Conservation (phyloP, 2,113 vertebrate genomes). For the Dunckerocampus dactyliophorus region DNA sequence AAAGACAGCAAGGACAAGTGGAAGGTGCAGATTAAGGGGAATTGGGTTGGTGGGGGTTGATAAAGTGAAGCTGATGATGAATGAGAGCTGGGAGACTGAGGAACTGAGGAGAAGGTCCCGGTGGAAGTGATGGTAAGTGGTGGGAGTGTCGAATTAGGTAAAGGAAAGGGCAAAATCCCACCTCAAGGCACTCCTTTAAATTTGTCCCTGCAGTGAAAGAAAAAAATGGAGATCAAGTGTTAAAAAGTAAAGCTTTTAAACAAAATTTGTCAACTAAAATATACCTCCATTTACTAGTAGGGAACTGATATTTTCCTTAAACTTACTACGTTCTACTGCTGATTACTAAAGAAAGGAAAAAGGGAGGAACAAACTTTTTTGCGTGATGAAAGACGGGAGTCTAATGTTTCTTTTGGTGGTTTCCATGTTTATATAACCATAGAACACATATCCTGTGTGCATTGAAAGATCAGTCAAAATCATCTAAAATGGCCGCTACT, state of each 20-base stretch:
- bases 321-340: too few relatives aligned
- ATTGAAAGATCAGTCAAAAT: too few relatives aligned
- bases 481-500: too few relatives aligned
- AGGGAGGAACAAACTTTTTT: too few relatives aligned
- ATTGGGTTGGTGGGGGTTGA: slow-evolving; percentile 1
- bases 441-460: too few relatives aligned
- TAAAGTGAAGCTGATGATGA: not conserved
- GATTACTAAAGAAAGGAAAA: too few relatives aligned
- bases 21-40: slow-evolving; percentile 5
- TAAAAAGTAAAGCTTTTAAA: not conserved
- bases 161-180: slow-evolving; percentile 16
- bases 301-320: too few relatives aligned
- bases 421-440: too few relatives aligned
- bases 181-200: slow-evolving; percentile 12
- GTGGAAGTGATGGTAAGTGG: slow-evolving; percentile 8
- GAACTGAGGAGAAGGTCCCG: not conserved
- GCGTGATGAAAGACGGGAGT: too few relatives aligned
- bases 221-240: not conserved
- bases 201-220: slow-evolving; percentile 24
- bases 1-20: not conserved
- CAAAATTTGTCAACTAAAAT: not conserved
- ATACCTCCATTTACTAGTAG: too few relatives aligned
- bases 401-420: too few relatives aligned
- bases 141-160: slow-evolving; percentile 9
- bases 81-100: slow-evolving; percentile 5